Conservation (phyloP, 2,888 invertebrate genomes). For the Bimastos eiseni region DNA sequence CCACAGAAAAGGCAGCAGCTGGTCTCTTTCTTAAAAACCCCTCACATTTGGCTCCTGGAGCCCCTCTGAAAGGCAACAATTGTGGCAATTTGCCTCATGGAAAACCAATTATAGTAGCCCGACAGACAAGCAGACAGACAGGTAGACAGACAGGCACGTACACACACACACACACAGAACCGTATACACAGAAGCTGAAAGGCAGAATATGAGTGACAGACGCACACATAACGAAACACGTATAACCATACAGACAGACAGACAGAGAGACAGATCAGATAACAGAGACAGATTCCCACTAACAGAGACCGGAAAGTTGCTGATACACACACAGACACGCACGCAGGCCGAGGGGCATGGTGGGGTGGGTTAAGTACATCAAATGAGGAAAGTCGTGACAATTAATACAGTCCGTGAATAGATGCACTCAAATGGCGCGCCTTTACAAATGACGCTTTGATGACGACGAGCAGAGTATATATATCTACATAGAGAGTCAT, state of each 20-base stretch:
- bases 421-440: background rate
- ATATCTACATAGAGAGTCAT: background rate
- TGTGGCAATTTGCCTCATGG: background rate
- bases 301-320: background rate
- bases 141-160: background rate
- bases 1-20: background rate
- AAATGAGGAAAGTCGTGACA: background rate
- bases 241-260: background rate
- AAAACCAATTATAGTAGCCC: background rate
- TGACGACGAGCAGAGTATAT: background rate
- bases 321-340: background rate
- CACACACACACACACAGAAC: background rate
- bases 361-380: background rate
- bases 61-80: background rate
- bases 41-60: background rate
- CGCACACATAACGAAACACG: too few species aligned
- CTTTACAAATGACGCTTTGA: conserved; percentile 3
- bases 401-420: background rate
- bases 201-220: too few species aligned
- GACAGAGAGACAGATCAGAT: background rate
- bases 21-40: background rate
- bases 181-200: too few species aligned
- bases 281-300: background rate
- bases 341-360: background rate
- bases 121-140: background rate